Evolutionary conservation across 2,888 invertebrate genomes (phyloP).

Genomic region (Petrolisthes manimaculis): DNA sequence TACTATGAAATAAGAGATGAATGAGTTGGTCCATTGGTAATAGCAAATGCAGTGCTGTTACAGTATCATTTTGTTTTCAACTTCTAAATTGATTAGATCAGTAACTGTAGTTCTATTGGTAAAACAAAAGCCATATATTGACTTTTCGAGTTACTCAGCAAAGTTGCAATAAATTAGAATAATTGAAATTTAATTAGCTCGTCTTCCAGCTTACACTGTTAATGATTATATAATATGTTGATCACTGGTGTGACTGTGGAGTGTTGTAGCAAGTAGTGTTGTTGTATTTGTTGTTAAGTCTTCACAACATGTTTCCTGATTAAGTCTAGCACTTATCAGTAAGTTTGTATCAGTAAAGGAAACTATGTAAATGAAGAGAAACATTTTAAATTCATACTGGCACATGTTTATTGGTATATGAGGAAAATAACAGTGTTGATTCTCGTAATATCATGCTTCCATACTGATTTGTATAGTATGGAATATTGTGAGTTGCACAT

Average conservation of each 20-base stretch:
- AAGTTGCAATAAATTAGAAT: conserved; percentile 10
- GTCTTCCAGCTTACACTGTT: background rate
- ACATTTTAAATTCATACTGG: no score
- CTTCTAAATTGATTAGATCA: background rate
- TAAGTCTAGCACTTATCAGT: no score
- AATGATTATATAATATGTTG: background rate
- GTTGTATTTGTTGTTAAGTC: no score
- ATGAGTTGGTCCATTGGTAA: background rate
- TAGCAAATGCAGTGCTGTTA: background rate
- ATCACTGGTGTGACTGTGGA: background rate
- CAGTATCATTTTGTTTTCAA: background rate
- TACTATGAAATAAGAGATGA: background rate
- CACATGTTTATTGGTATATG: no score
- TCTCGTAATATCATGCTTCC: no score
- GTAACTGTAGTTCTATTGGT: background rate
- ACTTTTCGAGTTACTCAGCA: conserved; percentile 3
- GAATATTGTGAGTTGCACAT: no score
- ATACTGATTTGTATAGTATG: no score
- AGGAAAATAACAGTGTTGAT: no score
- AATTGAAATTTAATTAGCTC: background rate
- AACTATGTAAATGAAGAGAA: no score
- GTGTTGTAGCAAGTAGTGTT: background rate
- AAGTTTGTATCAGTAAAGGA: no score
- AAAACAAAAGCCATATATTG: background rate
- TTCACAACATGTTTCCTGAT: no score